Conservation (phyloP, 2,797 vertebrate genomes). For the Alauda arvensis region DNA sequence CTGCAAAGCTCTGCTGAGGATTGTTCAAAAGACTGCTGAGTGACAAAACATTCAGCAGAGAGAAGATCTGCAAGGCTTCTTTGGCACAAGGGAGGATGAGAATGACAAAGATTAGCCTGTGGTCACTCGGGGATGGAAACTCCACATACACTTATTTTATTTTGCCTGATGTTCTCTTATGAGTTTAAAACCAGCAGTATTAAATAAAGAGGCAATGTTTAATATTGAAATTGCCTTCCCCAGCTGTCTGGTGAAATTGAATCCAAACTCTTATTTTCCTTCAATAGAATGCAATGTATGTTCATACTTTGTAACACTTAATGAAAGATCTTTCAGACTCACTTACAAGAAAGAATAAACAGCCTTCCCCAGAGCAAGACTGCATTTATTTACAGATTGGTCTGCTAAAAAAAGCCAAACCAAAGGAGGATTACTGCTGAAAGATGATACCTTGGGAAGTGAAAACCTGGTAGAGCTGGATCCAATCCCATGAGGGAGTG, state of each 20-base stretch:
- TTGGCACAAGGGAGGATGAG: not conserved
- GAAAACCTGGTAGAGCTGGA: not conserved
- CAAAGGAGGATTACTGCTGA: not conserved
- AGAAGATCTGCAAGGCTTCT: not conserved
- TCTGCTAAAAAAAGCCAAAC: not conserved
- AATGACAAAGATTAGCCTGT: not conserved
- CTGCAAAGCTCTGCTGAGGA: not conserved
- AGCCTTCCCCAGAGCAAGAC: not conserved
- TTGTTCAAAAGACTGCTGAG: not conserved
- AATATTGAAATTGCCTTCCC: not conserved
- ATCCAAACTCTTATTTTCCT: not conserved
- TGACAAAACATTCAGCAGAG: not conserved
- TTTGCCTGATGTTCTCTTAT: not conserved
- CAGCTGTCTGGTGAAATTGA: not conserved
- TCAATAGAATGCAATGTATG: not conserved
- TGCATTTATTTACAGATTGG: not conserved
- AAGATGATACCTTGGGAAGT: not conserved
- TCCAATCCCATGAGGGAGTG: not conserved
- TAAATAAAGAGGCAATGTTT: not conserved
- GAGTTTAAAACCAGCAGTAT: not conserved
- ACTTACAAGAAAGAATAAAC: not conserved
- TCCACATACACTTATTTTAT: not conserved
- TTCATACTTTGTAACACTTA: not conserved
- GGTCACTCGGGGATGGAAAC: not conserved
- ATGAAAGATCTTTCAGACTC: not conserved